phyloP scores from a whole-genome alignment of 2,888 invertebrate genomes.

The Chrysopilus asiliformis region DNA sequence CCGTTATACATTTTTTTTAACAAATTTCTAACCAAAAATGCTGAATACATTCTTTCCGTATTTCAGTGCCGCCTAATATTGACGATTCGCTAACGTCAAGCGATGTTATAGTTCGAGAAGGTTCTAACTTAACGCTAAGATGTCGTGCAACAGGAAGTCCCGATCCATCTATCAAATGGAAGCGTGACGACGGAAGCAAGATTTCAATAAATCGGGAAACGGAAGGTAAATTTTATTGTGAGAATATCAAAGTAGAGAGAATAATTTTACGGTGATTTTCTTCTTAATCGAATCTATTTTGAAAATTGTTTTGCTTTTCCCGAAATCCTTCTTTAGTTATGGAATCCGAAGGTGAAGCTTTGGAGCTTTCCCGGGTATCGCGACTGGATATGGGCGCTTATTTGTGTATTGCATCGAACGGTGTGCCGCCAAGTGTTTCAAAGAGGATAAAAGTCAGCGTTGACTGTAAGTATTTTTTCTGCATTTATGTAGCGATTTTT shows the following conservation, averaged over 20 bases:
- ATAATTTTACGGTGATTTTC: constrained; percentile 1
- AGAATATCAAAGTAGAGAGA: no score
- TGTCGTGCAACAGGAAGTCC: constrained; percentile 86
- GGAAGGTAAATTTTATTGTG: constrained; percentile 43
- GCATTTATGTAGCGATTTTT: no score
- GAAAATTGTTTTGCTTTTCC: no score
- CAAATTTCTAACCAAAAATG: no score
- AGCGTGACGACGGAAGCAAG: constrained; percentile 75
- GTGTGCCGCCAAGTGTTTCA: constrained; percentile 79
- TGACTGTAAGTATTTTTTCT: constrained; percentile 61
- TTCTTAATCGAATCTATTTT: no score
- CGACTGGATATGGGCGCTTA: constrained; percentile 85
- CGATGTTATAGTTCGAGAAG: constrained; percentile 82
- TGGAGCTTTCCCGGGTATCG: constrained; percentile 74
- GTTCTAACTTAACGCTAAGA: constrained; percentile 74
- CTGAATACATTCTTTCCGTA: no score
- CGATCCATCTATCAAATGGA: constrained; percentile 80
- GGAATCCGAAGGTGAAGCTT: constrained; percentile 72
- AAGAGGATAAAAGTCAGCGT: constrained; percentile 88
- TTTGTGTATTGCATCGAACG: constrained; percentile 73
- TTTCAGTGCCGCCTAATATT: constrained; percentile 87
- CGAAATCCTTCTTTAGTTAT: constrained; percentile 42
- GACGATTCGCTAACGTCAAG: constrained; percentile 83
- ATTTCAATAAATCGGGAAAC: constrained; percentile 75
- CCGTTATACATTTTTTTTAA: no score